A percentile compares a stretch with the other conserved stretches of the same genome.
These are phyloP conservation scores for Lycodopsis pacificus DNA, from an alignment of 2,797 vertebrate genomes.

Conservation along the genomic window DNA sequence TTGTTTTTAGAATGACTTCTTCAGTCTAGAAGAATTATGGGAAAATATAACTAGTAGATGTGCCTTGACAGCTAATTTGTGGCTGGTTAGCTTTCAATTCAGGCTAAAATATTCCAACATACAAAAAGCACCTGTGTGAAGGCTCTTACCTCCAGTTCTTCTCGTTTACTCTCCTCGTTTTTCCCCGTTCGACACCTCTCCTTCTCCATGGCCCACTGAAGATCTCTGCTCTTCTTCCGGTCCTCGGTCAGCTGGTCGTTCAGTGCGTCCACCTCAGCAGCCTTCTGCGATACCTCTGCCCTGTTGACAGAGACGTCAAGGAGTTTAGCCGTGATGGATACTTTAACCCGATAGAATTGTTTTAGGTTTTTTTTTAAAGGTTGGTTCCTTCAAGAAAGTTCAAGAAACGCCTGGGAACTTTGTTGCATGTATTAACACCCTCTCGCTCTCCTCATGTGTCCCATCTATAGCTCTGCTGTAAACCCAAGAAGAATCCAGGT, in stretches of 20 bases:
- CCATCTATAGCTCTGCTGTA: not conserved
- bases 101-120: not conserved
- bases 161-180: slow-evolving; percentile 86
- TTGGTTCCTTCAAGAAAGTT: not conserved
- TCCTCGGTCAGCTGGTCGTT: slow-evolving; percentile 89
- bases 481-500: not conserved
- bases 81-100: not conserved
- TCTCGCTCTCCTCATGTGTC: not conserved
- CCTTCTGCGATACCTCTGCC: slow-evolving; percentile 89
- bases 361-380: not conserved
- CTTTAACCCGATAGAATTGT: not conserved
- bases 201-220: slow-evolving; percentile 93
- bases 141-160: slow-evolving; percentile 90
- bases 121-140: not conserved
- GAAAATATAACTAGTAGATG: not conserved
- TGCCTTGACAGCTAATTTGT: not conserved
- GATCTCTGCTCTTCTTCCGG: slow-evolving; percentile 89
- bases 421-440: too few species aligned
- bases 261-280: slow-evolving; percentile 86
- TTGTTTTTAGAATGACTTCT: not conserved
- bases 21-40: not conserved
- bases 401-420: not conserved
- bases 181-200: slow-evolving; percentile 86
- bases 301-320: slow-evolving; percentile 74
- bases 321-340: not conserved